Base-by-base conservation (phyloP, 2,888 invertebrate genomes). In the Pollenia griseotomentosa region DNA sequence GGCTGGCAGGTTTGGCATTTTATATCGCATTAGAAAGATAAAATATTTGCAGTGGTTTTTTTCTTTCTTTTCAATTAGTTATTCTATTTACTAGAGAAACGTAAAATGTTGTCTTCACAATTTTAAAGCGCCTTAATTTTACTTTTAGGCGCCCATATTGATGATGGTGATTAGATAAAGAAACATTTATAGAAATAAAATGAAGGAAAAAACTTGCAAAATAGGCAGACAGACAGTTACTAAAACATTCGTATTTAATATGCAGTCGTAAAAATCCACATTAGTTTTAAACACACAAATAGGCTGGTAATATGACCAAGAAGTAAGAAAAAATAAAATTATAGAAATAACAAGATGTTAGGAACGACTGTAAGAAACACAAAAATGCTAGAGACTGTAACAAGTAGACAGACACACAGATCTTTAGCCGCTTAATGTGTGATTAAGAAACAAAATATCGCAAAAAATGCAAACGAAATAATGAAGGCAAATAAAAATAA, bases 81-180 rank as follows among this genome's bases (percentile, higher is more conserved):
- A n/a, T 66, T 55, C 33, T 46, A 23, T 16, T 57, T 55, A 16
- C 12, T 14, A 42, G 19, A 75, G 51, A 61, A 51, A 65, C 23
- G 16, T 44, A 46, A n/a, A 78, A 66, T 53, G 42, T 59, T 66
- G 75, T 68, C 63, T 68, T 42, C 16, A 46, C n/a, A 59, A 33
- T 44, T 51, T 61, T 68, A 61, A 83, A 48, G 51, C 53, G 71
- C 55, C 65, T 80, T 71, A 71, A 70, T 75, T 77, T 82, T 68
- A 82, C 46, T 57, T 78, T 77, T 83, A 73, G 81, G 83, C 83
- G 86, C 86, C 86, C 86, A 83, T 87, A 83, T 65, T 81, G 86
- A 87, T 83, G 80, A 81, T 83, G 81, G 81, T 63, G 86, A 87
- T 87, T 87, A 87, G 83, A 87, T 87, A 87, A 83, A 66, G 48